phyloP scores from a whole-genome alignment of 2,888 invertebrate genomes.

The Caenorhabditis sp. region DNA sequence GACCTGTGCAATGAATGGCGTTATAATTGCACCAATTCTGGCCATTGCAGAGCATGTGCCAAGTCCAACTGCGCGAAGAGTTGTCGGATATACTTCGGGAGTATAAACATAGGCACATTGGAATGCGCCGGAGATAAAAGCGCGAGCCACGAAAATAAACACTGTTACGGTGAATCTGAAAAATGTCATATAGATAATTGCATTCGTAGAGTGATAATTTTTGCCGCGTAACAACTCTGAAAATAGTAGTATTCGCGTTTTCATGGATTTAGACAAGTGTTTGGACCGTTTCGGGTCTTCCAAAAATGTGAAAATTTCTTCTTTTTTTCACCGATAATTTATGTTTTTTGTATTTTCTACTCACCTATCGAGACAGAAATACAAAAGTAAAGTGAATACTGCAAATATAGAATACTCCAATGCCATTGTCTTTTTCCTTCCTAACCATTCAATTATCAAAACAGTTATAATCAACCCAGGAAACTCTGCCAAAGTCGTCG shows the following conservation, averaged over 20 bases:
- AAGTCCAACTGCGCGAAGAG: conserved; percentile 87
- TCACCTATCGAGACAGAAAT: conserved; percentile 76
- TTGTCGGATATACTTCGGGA: conserved; percentile 89
- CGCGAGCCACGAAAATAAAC: conserved; percentile 86
- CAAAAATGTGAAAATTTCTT: too few relatives aligned
- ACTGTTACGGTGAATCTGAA: conserved; percentile 77
- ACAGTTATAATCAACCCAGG: conserved; percentile 91
- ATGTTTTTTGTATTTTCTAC: conserved; percentile 5
- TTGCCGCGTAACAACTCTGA: too few relatives aligned
- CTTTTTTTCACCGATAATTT: background rate
- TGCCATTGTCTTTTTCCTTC: conserved; percentile 90
- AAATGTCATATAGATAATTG: too few relatives aligned
- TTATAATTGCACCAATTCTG: conserved; percentile 88
- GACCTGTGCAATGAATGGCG: conserved; percentile 92
- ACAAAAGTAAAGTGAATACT: conserved; percentile 77
- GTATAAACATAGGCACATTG: conserved; percentile 95
- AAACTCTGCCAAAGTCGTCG: conserved; percentile 93
- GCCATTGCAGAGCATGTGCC: conserved; percentile 91
- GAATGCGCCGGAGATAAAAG: conserved; percentile 90
- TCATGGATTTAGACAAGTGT: too few relatives aligned
- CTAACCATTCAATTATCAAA: conserved; percentile 86
- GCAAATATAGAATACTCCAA: conserved; percentile 88
- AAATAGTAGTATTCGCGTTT: too few relatives aligned
- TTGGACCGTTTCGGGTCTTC: too few relatives aligned
- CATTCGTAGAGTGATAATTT: too few relatives aligned